Evolutionary conservation across 1,140 invertebrate genomes (phyloP), one percentile per base, ranked within the genome.

Genomic region (Drosophila bocki): DNA sequence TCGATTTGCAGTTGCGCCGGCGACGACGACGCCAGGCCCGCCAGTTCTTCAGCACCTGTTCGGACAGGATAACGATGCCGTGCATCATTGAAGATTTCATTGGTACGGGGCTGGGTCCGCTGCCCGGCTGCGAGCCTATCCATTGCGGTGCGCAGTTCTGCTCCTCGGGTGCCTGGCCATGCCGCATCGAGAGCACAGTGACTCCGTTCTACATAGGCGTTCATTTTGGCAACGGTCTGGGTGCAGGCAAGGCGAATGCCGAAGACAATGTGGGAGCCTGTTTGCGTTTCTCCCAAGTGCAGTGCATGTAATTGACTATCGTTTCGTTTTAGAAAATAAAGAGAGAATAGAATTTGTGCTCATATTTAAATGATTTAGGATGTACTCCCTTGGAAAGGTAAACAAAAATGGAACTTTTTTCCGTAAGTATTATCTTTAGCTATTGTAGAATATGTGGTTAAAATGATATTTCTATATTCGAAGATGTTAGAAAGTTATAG

Each of bases 1-100:
- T 82, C 26, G 72, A 78, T 5, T 35, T 76, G 33, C 78, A 78
- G 51, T 37, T 75, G 7, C 58, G 81, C 51, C 71, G 93, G 91
- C 68, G 78, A 11, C 57, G 17, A 2, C 60, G n/a, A 4, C 82
- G 81, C 5, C 44, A 85, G 29, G 53, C 68, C 4, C 65, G 93
- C 13, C 92, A 93, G 74, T 88, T 92, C 60, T 93, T 81, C 41
- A 91, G 91, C 60, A 93, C 94, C 3, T 97, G 96, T 80, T 93
- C 93, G 3, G 96, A 97, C 85, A 94, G 95, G 42, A 95, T 97
- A 45, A 95, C 96, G 2, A 95, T 97, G 92, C 96, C 96, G 0
- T 97, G 96, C 82, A 96, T 97, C 78, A 95, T 96, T 48, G 96
- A 97, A 81, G 96, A 97, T 90, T 96, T 97, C 85, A 94, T 97